Evolutionary conservation across 2,113 vertebrate genomes (phyloP).

Genomic region (Caretta caretta): DNA sequence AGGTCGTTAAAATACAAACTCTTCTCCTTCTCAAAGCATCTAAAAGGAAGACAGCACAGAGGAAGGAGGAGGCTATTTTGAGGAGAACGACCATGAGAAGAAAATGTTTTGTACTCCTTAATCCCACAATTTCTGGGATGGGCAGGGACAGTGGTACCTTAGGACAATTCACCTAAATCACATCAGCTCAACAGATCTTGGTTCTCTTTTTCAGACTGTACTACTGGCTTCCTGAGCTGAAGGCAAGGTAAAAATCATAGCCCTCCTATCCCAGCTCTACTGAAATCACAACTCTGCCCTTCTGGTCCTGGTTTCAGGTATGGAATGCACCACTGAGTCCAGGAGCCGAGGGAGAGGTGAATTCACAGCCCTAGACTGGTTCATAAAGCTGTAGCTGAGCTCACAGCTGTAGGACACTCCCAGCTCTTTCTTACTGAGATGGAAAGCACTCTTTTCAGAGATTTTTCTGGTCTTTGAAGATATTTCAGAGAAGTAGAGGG

Average conservation of each 20-base stretch:
- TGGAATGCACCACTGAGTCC: neutral
- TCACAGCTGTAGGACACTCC: neutral
- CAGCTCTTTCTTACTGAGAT: neutral
- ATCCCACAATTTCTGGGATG: neutral
- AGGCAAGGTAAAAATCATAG: neutral
- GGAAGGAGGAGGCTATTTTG: neutral
- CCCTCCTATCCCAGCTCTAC: neutral
- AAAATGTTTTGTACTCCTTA: neutral
- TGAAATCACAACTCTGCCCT: neutral
- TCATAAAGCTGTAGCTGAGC: neutral
- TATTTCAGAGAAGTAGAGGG: neutral
- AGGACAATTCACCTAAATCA: neutral
- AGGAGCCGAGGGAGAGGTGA: neutral
- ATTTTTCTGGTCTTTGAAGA: neutral
- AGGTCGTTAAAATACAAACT: neutral
- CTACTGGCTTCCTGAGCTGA: neutral
- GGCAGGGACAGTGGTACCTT: neutral
- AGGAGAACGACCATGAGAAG: neutral
- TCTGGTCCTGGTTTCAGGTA: neutral
- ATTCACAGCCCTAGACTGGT: neutral
- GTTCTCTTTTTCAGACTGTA: neutral
- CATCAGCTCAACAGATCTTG: neutral
- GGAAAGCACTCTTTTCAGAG: neutral
- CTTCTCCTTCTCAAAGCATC: neutral
- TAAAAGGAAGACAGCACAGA: neutral